Base-by-base conservation (phyloP, 2,888 invertebrate genomes). In the Synergus umbraculus region DNA sequence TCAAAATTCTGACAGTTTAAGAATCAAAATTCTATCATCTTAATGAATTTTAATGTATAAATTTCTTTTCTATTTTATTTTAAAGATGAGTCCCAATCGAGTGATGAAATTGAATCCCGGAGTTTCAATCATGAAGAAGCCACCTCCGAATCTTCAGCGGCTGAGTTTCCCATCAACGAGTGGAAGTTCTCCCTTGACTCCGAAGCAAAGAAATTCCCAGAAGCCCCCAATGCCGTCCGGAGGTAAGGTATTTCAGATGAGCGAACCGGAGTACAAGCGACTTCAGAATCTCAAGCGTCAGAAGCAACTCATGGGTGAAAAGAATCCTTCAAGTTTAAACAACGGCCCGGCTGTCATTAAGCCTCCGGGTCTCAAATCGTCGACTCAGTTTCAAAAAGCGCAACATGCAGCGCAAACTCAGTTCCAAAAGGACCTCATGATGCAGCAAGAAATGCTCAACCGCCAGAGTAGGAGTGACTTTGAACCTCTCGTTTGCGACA, bases 171-270 rank as follows among this genome's bases (percentile, higher is more conserved):
- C 87, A 5, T 85, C 89, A 13, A 88, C 88, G 22, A 88, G 89
- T 44, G 73, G 84, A 37, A 58, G 37, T 43, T 60, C 22, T 58
- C 80, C 5, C 88, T 87, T 67, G 86, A 86, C 5, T 83, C 82
- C 76, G 79, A 91, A 90, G 76, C 89, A 90, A n/a, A 90, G 89
- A 77, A 84, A 95, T 93, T 0, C 94, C 4, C 77, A 79, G 18
- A 37, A 78, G 93, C 1, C 95, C 94, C 88, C 95, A 94, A 0
- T 93, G 94, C 76, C 96, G 89, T 95, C 96, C 0, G 95, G 96
- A 0, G 96, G 96, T n/a, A 95, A 95, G 88, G 95, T 96, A 0
- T 96, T 95, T 91, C 96, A 96, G 90, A 95, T 97, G 86, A 96
- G 96, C 4, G 94, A 96, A 54, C 95, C 95, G 76, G 96, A 97